Evolutionary conservation across 2,797 vertebrate genomes (phyloP), one percentile per base, ranked within the genome.

Genomic region (Phoxinus dragarum): DNA sequence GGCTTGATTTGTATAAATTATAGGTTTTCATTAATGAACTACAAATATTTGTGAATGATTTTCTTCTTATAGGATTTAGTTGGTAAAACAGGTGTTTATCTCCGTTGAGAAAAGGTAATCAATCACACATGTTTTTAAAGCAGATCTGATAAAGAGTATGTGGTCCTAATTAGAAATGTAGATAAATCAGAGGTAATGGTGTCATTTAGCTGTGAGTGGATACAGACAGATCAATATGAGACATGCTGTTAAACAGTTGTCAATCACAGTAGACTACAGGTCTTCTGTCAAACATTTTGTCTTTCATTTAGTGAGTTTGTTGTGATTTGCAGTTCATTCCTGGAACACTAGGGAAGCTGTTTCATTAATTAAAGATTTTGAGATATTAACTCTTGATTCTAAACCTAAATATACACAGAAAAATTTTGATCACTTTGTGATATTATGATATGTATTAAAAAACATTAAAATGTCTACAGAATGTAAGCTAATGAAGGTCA

Each of bases 191-290:
- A 82, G 27, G 19, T 38, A 82, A 49, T 9, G 9, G 40, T 74
- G 27, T 74, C 14, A 34, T 61, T 73, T 82, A 54, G n/a, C 17
- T 74, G 54, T 74, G 54, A 34, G 36, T 38, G 40, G 21, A 68
- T 72, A 16, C 44, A 68, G 36, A 61, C 27, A 59, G 61, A 80
- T 74, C 82, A 84, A 9, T 47, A 9, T 47, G 49, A 54, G 40
- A 38, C 31, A 56, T 80, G 59, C 38, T 44, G 10, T 44, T 66
- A 66, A 78, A 38, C 68, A 84, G n/a, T 69, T 69, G 61, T 75
- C 86, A 87, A 47, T 87, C 81, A 75, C 40, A 69, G 59, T 44
- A 73, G 71, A 16, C 6, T 31, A 31, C 27, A 64, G 27, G 61
- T n/a, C 27, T 75, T 56, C 47, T 68, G 40, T 47, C 49, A 7